Conservation (phyloP, 1,140 invertebrate genomes). For the Calosoma granatense region DNA sequence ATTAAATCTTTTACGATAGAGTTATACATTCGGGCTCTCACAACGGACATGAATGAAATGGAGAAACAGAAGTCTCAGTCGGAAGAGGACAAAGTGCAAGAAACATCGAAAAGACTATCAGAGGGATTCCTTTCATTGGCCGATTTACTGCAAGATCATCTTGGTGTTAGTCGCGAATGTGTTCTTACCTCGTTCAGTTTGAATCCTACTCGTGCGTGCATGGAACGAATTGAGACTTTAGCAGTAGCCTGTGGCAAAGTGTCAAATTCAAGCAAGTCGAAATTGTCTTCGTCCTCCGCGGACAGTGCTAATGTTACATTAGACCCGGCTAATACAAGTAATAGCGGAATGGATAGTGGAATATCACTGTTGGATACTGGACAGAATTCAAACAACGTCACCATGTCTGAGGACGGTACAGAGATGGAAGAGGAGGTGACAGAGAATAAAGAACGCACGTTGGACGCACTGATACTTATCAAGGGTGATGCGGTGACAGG, state of each 20-base stretch:
- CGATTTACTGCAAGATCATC: constrained; percentile 42
- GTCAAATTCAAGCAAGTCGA: constrained; percentile 14
- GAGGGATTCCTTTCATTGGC: constrained; percentile 46
- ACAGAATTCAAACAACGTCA: constrained; percentile 19
- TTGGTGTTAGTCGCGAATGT: constrained; percentile 48
- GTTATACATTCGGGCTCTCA: constrained; percentile 60
- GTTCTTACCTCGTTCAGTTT: constrained; percentile 55
- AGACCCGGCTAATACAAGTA: not conserved
- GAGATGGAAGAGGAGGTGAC: not conserved
- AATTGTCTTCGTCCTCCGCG: constrained; percentile 16
- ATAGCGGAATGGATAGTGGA: constrained; percentile 15
- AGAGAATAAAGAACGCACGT: constrained; percentile 26
- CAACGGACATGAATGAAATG: constrained; percentile 64
- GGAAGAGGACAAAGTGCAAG: constrained; percentile 40
- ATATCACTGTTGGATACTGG: constrained; percentile 22
- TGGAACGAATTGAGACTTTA: constrained; percentile 41
- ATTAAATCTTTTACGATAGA: constrained; percentile 58
- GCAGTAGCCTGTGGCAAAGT: constrained; percentile 42
- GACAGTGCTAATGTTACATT: not conserved
- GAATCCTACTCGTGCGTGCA: constrained; percentile 43
- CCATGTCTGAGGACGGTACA: not conserved
- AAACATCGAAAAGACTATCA: constrained; percentile 43
- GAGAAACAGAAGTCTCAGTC: constrained; percentile 51
- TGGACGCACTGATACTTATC: constrained; percentile 36
- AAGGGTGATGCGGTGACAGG: constrained; percentile 34